A percentile compares a stretch with the other conserved stretches of the same genome.
These are phyloP conservation scores for Microchirus variegatus DNA, from an alignment of 2,797 vertebrate species.

Conservation along the genomic window DNA sequence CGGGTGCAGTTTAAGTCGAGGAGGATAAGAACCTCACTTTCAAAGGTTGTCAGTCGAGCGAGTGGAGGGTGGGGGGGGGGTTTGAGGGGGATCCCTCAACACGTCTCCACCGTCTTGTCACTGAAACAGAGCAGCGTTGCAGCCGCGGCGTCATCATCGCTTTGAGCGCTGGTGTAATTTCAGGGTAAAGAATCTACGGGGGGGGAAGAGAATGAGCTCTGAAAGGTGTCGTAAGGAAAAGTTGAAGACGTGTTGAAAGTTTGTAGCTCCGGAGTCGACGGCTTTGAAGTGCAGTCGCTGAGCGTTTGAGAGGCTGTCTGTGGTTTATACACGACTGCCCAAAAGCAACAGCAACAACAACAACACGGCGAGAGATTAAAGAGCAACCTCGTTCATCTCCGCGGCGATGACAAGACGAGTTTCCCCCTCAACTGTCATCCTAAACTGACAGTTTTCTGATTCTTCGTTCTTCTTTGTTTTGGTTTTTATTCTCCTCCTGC, in stretches of 20 bases:
- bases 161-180: slow-evolving; percentile 79
- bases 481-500: no score
- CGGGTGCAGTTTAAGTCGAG: slow-evolving; percentile 28
- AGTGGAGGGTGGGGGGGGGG: no score
- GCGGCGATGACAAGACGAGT: no score
- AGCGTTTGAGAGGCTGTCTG: slow-evolving; percentile 29
- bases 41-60: slow-evolving; percentile 35
- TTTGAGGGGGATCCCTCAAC: no score
- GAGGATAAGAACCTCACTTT: slow-evolving; percentile 19
- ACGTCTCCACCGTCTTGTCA: slow-evolving; percentile 64
- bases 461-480: no score
- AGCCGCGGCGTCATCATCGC: slow-evolving; percentile 63
- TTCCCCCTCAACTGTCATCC: no score
- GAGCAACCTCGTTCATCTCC: no score
- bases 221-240: slow-evolving; percentile 72
- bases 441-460: no score
- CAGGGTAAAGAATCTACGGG: slow-evolving; percentile 72
- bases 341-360: no score
- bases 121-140: slow-evolving; percentile 73
- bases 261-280: slow-evolving; percentile 56
- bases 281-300: slow-evolving; percentile 37
- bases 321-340: neutral
- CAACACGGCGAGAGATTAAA: no score
- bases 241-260: slow-evolving; percentile 56
- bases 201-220: slow-evolving; percentile 70